Base-by-base conservation (phyloP, 1,140 invertebrate species). In the Drosophila kohkoa region DNA sequence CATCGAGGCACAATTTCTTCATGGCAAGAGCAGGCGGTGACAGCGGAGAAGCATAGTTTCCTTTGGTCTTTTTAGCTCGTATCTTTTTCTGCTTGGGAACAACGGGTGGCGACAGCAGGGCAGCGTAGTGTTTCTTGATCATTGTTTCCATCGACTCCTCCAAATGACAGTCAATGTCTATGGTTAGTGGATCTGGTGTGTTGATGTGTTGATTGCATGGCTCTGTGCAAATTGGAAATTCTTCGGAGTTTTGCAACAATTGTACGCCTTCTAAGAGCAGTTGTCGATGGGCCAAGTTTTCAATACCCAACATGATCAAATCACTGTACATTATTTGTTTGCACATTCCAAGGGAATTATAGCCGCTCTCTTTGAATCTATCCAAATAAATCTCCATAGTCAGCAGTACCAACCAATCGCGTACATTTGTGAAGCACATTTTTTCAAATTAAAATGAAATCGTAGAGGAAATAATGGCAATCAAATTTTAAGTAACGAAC, bases 371-470 rank as follows among this genome's bases (percentile, higher is more conserved):
- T 3, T 52, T 6, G 5, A 86, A 82, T 3, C 1, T 63, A 0
- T 45, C 15, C 0, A 70, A 10, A 25, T 86, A 87, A 32, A 60
- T 54, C 38, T 86, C 82, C 82, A 86, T 82, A 13, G 79, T 86
- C 0, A 86, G 71, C 5, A 76, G 13, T 1, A 79, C 71, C 7
- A 86, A 58, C 82, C 82, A 86, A 0, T 87, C 76, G 3, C 62
- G 67, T 2, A 86, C 82, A 1, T 77, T 77, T 6, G 8, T 51
- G 5, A 41, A 16, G 25, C 72, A 77, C 82, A 87, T 74, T 20
- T 41, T 30, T 0, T 43, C 41, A 6, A 16, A 32, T 59, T 7
- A 6, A 43, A 10, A 7, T 20, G 20, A n/a, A 43, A 43, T 20
- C 20, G 20, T 3, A 38, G 8, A 38, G 8, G 2, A 7, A 8